Conservation (phyloP, 1,140 invertebrate species). For the Orchesella cincta region DNA sequence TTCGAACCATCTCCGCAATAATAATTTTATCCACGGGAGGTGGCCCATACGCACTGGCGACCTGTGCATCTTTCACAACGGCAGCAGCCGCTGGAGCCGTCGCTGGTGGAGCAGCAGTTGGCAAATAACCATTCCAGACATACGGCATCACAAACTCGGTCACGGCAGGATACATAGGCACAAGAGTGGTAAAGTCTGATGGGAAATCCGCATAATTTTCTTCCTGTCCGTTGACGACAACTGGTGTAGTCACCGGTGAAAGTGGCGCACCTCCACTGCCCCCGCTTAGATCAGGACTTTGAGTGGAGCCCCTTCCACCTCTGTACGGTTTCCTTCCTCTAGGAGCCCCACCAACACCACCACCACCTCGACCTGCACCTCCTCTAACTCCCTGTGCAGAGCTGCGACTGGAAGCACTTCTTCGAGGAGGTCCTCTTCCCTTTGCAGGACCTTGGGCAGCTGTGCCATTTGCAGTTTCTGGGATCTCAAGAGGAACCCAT, state of each 20-base stretch:
- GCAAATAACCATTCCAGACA: conserved; percentile 38
- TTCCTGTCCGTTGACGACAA: no score
- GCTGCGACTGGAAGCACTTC: neutral
- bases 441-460: neutral
- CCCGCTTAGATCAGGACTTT: no score
- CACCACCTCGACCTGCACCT: neutral
- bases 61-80: conserved; percentile 19
- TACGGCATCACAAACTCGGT: conserved; percentile 51
- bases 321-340: neutral
- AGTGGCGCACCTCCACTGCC: neutral
- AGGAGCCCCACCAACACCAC: no score
- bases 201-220: conserved; percentile 20
- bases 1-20: no score
- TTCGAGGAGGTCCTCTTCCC: neutral
- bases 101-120: conserved; percentile 19
- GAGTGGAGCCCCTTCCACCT: neutral
- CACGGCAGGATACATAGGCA: conserved; percentile 41
- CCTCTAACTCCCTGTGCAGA: neutral
- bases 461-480: neutral
- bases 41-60: neutral
- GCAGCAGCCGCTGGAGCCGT: neutral
- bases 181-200: conserved; percentile 41
- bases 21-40: no score
- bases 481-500: conserved; percentile 46
- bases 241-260: neutral